Evolutionary conservation across 2,888 invertebrate species (phyloP).

Genomic region (Scrobipalpa atriplicella): DNA sequence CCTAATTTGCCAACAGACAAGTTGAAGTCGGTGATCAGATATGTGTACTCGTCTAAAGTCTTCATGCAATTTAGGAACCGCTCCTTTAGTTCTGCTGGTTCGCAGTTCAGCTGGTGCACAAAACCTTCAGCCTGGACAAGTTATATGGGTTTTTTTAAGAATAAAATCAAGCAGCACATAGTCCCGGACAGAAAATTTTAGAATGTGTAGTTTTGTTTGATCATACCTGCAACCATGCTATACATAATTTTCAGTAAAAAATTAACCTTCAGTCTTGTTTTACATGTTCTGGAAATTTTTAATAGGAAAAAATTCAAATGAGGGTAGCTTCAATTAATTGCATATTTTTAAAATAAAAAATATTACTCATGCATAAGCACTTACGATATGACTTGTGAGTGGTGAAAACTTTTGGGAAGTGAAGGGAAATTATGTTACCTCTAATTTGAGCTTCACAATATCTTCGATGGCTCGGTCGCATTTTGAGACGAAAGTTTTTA

Average conservation of each 20-base stretch:
- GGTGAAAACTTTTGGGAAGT: not conserved
- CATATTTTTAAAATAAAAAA: too few species aligned
- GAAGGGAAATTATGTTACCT: constrained; percentile 51
- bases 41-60: constrained; percentile 69
- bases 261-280: too few species aligned
- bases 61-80: constrained; percentile 66
- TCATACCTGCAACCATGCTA: too few species aligned
- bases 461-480: constrained; percentile 64
- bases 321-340: not conserved
- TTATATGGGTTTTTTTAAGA: too few species aligned
- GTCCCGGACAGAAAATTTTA: too few species aligned
- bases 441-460: constrained; percentile 63
- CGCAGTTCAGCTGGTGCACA: constrained; percentile 65
- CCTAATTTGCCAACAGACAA: constrained; percentile 61
- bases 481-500: constrained; percentile 60
- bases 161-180: too few species aligned
- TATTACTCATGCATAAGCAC: too few species aligned
- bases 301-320: too few species aligned
- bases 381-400: too few species aligned
- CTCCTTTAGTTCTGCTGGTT: constrained; percentile 66
- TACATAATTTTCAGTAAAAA: too few species aligned
- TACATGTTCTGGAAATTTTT: too few species aligned
- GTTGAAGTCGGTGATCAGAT: constrained; percentile 72
- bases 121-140: constrained; percentile 60
- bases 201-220: too few species aligned